Percentiles rank a stretch among this genome's conserved stretches.
Conservation (phyloP, 1,140 invertebrate genomes). For the Pachypsylla venusta region DNA sequence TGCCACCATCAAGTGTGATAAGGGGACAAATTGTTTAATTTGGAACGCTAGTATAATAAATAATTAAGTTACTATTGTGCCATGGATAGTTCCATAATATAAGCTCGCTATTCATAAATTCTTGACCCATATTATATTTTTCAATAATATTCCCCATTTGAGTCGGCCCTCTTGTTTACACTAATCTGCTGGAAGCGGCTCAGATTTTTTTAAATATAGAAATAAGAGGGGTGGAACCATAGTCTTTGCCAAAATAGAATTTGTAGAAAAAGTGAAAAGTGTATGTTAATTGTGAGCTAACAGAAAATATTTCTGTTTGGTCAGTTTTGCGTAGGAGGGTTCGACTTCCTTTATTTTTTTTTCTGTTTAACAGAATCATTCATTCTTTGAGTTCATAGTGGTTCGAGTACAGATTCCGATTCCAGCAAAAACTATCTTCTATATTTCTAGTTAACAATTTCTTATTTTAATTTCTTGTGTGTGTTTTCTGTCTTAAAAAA, state of each 20-base stretch:
- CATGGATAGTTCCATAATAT: too few relatives aligned
- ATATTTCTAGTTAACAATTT: not conserved
- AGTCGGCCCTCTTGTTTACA: not conserved
- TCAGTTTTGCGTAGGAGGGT: slow-evolving; percentile 2
- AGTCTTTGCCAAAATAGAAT: not conserved
- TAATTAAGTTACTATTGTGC: too few relatives aligned
- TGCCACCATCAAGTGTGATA: too few relatives aligned
- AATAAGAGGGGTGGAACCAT: not conserved
- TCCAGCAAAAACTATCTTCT: not conserved
- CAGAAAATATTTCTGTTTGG: not conserved
- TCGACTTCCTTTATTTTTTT: not conserved
- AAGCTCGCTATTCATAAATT: too few relatives aligned
- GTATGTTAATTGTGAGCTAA: not conserved
- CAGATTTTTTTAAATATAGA: slow-evolving; percentile 8
- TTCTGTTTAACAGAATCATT: not conserved
- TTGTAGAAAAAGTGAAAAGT: not conserved
- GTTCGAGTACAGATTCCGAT: not conserved
- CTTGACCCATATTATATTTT: not conserved
- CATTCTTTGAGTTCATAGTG: not conserved
- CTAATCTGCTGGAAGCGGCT: not conserved
- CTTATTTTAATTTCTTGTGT: not conserved
- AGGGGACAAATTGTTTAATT: too few relatives aligned
- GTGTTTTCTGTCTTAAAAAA: slow-evolving; percentile 5
- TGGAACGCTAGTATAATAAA: too few relatives aligned
- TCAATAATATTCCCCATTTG: not conserved